phyloP scores from a whole-genome alignment of 92 coral and sea anemone species.

The Phenganax stokvisi region DNA sequence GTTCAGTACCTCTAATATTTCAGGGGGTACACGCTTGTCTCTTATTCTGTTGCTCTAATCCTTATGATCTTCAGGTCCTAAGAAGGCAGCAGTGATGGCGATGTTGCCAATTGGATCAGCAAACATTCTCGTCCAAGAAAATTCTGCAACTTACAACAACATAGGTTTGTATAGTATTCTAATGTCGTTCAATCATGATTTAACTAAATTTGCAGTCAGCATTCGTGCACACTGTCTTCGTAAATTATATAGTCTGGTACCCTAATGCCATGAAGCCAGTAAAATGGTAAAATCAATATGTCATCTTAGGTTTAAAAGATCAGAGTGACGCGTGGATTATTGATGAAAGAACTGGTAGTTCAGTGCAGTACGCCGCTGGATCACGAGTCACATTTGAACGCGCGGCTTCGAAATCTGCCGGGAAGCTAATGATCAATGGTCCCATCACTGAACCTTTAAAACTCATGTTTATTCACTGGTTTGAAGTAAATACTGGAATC shows the following conservation, averaged over 20 bases:
- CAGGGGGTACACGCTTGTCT: background rate
- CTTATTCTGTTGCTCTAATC: no score
- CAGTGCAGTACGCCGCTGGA: slow-evolving; percentile 44
- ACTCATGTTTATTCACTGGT: slow-evolving; percentile 37
- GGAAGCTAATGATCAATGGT: slow-evolving; percentile 44
- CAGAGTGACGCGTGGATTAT: slow-evolving; percentile 31
- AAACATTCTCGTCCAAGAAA: slow-evolving; percentile 18
- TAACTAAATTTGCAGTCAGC: background rate
- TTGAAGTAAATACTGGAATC: slow-evolving; percentile 54
- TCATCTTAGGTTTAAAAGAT: slow-evolving; percentile 37
- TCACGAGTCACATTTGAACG: slow-evolving; percentile 39
- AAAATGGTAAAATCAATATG: background rate
- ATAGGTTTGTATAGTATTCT: background rate
- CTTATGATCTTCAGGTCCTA: background rate
- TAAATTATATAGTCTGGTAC: no score
- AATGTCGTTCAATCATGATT: background rate
- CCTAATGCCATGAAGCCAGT: no score
- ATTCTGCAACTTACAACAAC: background rate
- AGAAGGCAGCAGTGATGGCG: background rate
- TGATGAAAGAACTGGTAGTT: background rate
- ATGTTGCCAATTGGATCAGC: slow-evolving; percentile 26
- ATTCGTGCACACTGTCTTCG: background rate
- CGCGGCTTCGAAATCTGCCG: background rate
- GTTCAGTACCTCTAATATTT: background rate
- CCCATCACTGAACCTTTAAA: slow-evolving; percentile 46